A percentile compares a stretch with the other conserved stretches of the same genome.
Conservation (phyloP, 2,888 invertebrate genomes). For the Orthonevra nobilis region DNA sequence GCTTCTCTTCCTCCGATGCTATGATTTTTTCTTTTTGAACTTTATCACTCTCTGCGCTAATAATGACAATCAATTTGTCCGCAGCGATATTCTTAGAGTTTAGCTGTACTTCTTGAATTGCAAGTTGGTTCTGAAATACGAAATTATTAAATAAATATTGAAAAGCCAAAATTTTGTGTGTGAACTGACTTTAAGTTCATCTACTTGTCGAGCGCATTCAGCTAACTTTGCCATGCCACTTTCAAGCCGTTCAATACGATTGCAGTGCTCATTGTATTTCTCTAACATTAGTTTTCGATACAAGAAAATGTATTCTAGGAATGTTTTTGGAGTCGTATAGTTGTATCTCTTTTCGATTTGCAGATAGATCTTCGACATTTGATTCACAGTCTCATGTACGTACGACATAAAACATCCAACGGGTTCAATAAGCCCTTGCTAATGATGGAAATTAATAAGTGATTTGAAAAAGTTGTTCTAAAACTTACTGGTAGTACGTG, state of each 20-base stretch:
- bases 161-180: neutral
- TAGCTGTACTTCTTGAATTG: conserved; percentile 90
- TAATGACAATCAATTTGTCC: conserved; percentile 92
- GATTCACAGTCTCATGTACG: conserved; percentile 93
- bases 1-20: conserved; percentile 93
- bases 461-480: neutral
- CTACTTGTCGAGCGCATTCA: conserved; percentile 92
- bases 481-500: conserved; percentile 86
- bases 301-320: conserved; percentile 94
- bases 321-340: conserved; percentile 99
- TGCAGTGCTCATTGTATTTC: conserved; percentile 86
- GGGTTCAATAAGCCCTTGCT: conserved; percentile 83
- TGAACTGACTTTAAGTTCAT: conserved; percentile 87
- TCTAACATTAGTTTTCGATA: conserved; percentile 87
- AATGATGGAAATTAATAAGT: conserved; percentile 71
- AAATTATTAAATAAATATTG: neutral
- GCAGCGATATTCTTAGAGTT: conserved; percentile 95
- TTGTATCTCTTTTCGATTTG: conserved; percentile 94
- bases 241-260: conserved; percentile 90
- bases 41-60: conserved; percentile 94
- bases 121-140: conserved; percentile 79
- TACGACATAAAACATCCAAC: conserved; percentile 96
- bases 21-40: conserved; percentile 92
- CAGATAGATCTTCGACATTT: conserved; percentile 90
- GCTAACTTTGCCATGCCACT: conserved; percentile 94